These are phyloP conservation scores for Synchiropus splendidus DNA, from an alignment of 2,113 vertebrate genomes.

Conservation along the genomic window DNA sequence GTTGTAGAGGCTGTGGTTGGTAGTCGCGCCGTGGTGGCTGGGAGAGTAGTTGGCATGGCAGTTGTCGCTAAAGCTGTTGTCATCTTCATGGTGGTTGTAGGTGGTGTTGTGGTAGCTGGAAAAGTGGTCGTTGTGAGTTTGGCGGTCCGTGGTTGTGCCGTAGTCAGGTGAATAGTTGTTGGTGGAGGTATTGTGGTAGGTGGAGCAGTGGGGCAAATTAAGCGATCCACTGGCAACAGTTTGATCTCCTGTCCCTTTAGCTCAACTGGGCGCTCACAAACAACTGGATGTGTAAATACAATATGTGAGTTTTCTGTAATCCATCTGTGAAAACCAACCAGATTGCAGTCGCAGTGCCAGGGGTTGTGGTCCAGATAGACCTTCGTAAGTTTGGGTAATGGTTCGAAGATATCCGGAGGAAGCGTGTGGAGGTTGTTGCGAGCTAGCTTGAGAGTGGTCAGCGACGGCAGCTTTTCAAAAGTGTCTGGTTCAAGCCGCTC, in stretches of 20 bases:
- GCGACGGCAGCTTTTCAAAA: constrained; percentile 50
- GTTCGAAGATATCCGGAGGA: constrained; percentile 43
- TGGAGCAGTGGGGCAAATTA: constrained; percentile 52
- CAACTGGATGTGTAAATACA: constrained; percentile 8
- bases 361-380: constrained; percentile 66
- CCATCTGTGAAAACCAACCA: constrained; percentile 57
- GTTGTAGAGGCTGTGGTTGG: neutral
- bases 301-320: constrained; percentile 40
- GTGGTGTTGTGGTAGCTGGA: constrained; percentile 6
- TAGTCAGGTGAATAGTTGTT: neutral
- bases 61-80: neutral
- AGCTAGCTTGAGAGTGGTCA: constrained; percentile 55
- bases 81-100: constrained; percentile 1
- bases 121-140: constrained; percentile 4
- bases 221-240: constrained; percentile 36
- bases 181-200: constrained; percentile 10
- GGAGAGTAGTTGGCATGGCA: neutral
- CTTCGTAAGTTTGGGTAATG: constrained; percentile 47
- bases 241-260: constrained; percentile 43
- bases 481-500: constrained; percentile 34
- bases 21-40: neutral
- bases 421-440: constrained; percentile 53
- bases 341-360: constrained; percentile 77
- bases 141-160: constrained; percentile 5
- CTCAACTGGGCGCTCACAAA: constrained; percentile 55